A percentile compares a stretch with the other conserved stretches of the same genome.
Evolutionary conservation across 2,113 vertebrate species (phyloP).

Genomic region (Plestiodon gilberti): DNA sequence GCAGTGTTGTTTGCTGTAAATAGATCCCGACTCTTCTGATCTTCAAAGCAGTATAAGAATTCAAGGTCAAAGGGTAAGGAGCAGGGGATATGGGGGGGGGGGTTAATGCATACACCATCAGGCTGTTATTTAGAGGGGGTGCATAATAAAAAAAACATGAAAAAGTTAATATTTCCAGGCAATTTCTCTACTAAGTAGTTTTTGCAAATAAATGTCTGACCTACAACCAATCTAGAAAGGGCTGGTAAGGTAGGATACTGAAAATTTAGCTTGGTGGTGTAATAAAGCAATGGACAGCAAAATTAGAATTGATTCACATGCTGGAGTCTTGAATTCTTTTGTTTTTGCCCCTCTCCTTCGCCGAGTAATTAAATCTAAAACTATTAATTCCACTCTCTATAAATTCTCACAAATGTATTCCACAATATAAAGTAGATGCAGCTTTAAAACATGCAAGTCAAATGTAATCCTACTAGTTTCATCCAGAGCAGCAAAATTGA

Average conservation of each 20-base stretch:
- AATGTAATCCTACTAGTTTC: conserved; percentile 28
- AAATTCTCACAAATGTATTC: conserved; percentile 37
- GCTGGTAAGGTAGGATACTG: background rate
- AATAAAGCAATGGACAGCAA: conserved; percentile 8
- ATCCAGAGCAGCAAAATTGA: conserved; percentile 1
- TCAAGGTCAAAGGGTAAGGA: conserved; percentile 35
- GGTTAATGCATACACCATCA: background rate
- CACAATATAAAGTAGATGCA: background rate
- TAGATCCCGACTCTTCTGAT: conserved; percentile 44
- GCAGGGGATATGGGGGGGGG: background rate
- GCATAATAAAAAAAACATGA: conserved; percentile 2
- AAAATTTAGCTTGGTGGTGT: conserved; percentile 23
- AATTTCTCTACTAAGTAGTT: conserved; percentile 15
- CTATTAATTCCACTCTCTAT: conserved; percentile 27
- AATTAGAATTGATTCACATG: background rate
- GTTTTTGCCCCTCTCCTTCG: conserved; percentile 12
- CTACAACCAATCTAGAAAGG: background rate
- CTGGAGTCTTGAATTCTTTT: background rate
- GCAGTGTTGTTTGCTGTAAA: conserved; percentile 49
- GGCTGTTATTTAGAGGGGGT: conserved; percentile 37
- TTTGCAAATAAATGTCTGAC: background rate
- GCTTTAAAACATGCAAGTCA: conserved; percentile 16
- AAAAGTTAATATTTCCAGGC: conserved; percentile 34
- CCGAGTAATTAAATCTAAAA: conserved; percentile 37
- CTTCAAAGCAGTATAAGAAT: conserved; percentile 33